A percentile compares a stretch with the other conserved stretches of the same genome.
phyloP scores from a whole-genome alignment of 2,888 invertebrate genomes.

The Carcina quercana region DNA sequence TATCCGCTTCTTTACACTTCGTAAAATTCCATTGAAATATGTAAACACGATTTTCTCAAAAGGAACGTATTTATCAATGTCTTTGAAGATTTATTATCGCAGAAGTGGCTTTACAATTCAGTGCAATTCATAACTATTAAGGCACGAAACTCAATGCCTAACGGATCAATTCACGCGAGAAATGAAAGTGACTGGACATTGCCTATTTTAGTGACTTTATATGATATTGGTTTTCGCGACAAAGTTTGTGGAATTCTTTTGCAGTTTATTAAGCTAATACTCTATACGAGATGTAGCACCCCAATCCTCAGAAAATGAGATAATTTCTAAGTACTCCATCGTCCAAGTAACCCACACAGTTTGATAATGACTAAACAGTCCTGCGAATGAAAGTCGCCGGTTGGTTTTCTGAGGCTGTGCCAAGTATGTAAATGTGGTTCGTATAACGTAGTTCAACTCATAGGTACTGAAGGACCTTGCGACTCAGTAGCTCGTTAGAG shows the following conservation, averaged over 20 bases:
- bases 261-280: too few species aligned
- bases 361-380: too few species aligned
- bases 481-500: constrained; percentile 42
- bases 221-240: too few species aligned
- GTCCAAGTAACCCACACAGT: too few species aligned
- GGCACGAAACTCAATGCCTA: constrained; percentile 25
- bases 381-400: too few species aligned
- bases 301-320: too few species aligned
- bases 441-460: too few species aligned
- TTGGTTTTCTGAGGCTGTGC: too few species aligned
- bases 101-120: constrained; percentile 26
- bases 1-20: neutral
- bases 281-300: too few species aligned
- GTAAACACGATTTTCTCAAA: constrained; percentile 7
- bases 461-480: constrained; percentile 23
- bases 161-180: constrained; percentile 63
- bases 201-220: constrained; percentile 10
- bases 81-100: constrained; percentile 21
- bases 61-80: constrained; percentile 7
- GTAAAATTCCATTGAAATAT: neutral
- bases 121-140: constrained; percentile 36
- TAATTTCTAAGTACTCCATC: too few species aligned
- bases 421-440: too few species aligned
- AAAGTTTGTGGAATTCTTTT: too few species aligned
- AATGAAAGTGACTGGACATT: constrained; percentile 58